A percentile compares a stretch with the other conserved stretches of the same genome.
phyloP scores from a whole-genome alignment of 2,113 vertebrate genomes.

The Condylura cristata region DNA sequence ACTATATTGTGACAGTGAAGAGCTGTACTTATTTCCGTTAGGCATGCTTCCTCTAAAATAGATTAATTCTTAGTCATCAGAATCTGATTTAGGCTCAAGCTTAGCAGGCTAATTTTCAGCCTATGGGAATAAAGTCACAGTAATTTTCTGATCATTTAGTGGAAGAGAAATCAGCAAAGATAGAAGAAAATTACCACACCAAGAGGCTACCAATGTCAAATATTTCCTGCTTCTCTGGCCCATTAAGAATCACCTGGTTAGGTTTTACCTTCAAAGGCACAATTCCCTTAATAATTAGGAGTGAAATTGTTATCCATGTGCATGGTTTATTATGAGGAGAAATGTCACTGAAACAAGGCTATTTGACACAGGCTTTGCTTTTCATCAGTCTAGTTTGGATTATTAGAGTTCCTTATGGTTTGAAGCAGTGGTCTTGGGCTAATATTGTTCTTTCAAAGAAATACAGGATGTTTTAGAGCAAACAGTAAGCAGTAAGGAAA shows the following conservation, averaged over 20 bases:
- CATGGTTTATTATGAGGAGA: not conserved
- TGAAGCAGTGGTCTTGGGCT: not conserved
- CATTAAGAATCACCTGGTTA: not conserved
- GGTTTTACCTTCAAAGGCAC: not conserved
- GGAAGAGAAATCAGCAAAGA: slow-evolving; percentile 45
- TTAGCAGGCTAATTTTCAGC: slow-evolving; percentile 62
- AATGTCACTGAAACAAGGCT: not conserved
- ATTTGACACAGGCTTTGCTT: not conserved
- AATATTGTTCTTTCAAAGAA: slow-evolving; percentile 12
- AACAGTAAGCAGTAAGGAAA: slow-evolving; percentile 5
- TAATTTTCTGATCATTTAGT: slow-evolving; percentile 64
- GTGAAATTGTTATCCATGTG: not conserved
- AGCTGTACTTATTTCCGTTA: slow-evolving; percentile 15
- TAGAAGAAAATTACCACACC: slow-evolving; percentile 40
- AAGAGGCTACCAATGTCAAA: not conserved
- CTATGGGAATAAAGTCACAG: slow-evolving; percentile 51
- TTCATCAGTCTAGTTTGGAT: not conserved
- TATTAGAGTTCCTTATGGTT: not conserved
- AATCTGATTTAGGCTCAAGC: slow-evolving; percentile 41
- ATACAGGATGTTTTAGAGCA: not conserved
- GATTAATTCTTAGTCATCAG: slow-evolving; percentile 64
- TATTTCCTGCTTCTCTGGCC: not conserved
- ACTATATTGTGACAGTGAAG: not conserved
- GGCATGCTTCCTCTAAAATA: slow-evolving; percentile 33
- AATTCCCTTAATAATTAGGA: not conserved